Percentiles rank a stretch among this genome's conserved stretches.
These are phyloP conservation scores for Pristionchus arcanus DNA, from an alignment of 2,888 invertebrate genomes.

Conservation along the genomic window DNA sequence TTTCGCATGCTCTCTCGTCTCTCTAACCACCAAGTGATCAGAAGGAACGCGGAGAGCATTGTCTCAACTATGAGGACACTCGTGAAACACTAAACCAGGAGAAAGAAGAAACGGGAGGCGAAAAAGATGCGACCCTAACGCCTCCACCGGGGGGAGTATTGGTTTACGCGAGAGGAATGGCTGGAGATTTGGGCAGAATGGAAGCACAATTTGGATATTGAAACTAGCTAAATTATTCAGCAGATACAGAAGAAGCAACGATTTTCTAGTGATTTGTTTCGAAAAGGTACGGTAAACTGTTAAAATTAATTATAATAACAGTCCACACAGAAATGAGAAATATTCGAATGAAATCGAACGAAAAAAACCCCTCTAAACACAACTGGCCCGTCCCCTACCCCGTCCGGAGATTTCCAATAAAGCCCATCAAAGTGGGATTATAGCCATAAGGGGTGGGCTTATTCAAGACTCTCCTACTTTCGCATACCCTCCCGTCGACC, in stretches of 20 bases:
- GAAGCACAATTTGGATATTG: too few relatives aligned
- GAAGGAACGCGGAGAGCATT: background rate
- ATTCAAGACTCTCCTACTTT: background rate
- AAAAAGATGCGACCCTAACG: constrained; percentile 10
- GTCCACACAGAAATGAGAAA: too few relatives aligned
- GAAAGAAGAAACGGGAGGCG: background rate
- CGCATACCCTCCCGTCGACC: background rate
- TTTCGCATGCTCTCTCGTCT: too few relatives aligned
- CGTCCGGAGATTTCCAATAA: background rate
- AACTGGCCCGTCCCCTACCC: background rate
- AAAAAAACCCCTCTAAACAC: too few relatives aligned
- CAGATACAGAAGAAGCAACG: too few relatives aligned
- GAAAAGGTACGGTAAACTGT: too few relatives aligned
- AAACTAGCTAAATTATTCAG: too few relatives aligned
- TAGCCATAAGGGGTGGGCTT: background rate
- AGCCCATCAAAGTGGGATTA: background rate
- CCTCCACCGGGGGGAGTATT: background rate
- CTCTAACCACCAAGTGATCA: too few relatives aligned
- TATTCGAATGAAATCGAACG: too few relatives aligned
- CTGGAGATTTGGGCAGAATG: background rate
- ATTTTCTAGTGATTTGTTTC: too few relatives aligned
- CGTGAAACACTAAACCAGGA: too few relatives aligned
- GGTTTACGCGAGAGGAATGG: background rate
- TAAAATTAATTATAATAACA: too few relatives aligned
- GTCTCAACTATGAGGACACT: background rate